phyloP scores from a whole-genome alignment of 2,797 vertebrate genomes.

The Muscicapa striata region DNA sequence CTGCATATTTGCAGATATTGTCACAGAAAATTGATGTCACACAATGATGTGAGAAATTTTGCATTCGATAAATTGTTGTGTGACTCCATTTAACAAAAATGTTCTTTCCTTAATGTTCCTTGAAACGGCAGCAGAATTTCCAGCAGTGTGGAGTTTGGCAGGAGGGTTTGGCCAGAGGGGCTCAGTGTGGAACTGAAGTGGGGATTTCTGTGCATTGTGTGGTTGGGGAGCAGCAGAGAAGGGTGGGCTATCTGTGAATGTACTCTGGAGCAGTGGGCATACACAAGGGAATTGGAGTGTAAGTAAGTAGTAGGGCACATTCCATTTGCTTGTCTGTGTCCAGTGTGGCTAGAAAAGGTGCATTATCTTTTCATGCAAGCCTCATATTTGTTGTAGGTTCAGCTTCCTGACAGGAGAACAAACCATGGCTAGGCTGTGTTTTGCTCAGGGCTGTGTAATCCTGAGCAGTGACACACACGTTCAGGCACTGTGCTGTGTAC shows the following conservation, averaged over 20 bases:
- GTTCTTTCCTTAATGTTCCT: not conserved
- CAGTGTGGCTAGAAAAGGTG: not conserved
- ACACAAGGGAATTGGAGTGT: not conserved
- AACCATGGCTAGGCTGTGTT: not conserved
- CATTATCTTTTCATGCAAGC: not conserved
- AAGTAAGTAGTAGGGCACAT: not conserved
- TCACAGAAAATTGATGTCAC: not conserved
- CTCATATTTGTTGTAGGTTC: not conserved
- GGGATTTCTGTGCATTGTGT: not conserved
- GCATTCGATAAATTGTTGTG: not conserved
- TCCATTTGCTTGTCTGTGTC: not conserved
- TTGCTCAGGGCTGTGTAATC: not conserved
- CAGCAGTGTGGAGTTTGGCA: not conserved
- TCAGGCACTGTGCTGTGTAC: not conserved
- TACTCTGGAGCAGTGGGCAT: not conserved
- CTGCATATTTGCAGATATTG: not conserved
- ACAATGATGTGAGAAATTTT: not conserved
- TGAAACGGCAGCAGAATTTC: not conserved
- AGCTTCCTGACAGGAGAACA: constrained; percentile 1
- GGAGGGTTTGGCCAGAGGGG: not conserved
- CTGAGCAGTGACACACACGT: not conserved
- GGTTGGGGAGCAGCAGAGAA: not conserved
- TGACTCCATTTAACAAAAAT: not conserved
- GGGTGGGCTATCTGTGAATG: not conserved
- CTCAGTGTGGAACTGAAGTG: not conserved